Evolutionary conservation across 1,140 invertebrate species (phyloP), one percentile per base, ranked within the genome.

Genomic region (Colletes gigas): DNA sequence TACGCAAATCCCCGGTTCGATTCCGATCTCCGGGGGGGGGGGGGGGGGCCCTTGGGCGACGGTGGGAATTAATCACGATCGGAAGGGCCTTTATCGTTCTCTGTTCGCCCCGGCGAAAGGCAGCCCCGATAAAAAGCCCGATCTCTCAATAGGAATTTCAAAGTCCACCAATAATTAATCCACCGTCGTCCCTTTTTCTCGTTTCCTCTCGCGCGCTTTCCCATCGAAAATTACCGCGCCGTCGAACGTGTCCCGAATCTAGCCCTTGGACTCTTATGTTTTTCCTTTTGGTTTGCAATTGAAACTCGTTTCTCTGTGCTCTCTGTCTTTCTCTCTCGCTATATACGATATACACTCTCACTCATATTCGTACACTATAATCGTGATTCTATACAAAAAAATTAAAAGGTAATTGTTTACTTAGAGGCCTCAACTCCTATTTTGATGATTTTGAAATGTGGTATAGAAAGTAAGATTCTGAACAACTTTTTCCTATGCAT

Each of bases 71-170:
- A 73, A 79, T 66, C 77, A 50, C 70, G 60, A 79, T 55, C 15
- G 41, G 63, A 66, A n/a, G 21, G 8, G 39, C 75, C 50, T 78
- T 78, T 72, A 72, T 78, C 76, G 39, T 63, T 65, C 69, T 57
- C 70, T 72, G 60, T 72, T 78, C 50, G 54, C 69, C 59, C 7
- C 14, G 59, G 63, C 47, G 41, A 67, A 62, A 70, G 59, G 54
- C 19, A 44, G 21, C n/a, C 1, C 17, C 44, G 75, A 78, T 65
- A 73, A 79, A 79, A 72, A 79, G 60, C 50, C 47, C 70, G 77
- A 73, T 79, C 70, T 65, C 70, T 79, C 69, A 79, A 79, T 79
- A 55, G 77, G 41, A 79, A 73, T 79, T 79, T 79, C 77, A 79
- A 79, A 79, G 77, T 73, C 69, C 77, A 65, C 21, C 77, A 73